These are phyloP conservation scores for Augiades crinisus DNA, from an alignment of 2,888 invertebrate genomes.

Conservation along the genomic window DNA sequence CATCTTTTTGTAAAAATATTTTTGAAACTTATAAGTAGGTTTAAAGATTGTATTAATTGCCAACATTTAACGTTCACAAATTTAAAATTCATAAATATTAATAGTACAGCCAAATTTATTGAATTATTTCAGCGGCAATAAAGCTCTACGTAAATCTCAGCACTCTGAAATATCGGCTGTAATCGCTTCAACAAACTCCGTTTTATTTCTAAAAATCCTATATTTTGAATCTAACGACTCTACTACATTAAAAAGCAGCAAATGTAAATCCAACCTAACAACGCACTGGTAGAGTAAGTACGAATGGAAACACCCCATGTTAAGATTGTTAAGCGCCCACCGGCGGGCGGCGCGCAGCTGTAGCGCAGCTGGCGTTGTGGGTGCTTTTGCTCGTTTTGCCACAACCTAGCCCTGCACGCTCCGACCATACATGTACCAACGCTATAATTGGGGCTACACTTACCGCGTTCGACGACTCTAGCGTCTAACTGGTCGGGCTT, in stretches of 20 bases:
- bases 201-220: no score
- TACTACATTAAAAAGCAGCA: background rate
- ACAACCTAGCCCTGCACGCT: constrained; percentile 28
- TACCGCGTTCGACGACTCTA: constrained; percentile 31
- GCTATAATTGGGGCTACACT: constrained; percentile 34
- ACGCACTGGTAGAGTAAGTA: background rate
- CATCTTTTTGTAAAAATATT: no score
- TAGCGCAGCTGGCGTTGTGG: constrained; percentile 63
- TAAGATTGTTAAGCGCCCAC: constrained; percentile 37
- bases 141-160: no score
- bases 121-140: no score
- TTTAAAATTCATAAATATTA: no score
- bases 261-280: background rate
- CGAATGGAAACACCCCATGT: constrained; percentile 25
- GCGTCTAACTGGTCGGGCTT: constrained; percentile 30
- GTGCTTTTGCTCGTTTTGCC: constrained; percentile 71
- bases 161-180: no score
- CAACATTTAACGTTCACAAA: no score
- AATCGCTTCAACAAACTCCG: no score
- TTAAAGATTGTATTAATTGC: no score
- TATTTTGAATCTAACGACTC: no score
- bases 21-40: no score
- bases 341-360: constrained; percentile 53
- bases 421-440: constrained; percentile 39
- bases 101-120: no score